Conservation (phyloP, 1,140 invertebrate genomes). For the Dendroctonus valens region DNA sequence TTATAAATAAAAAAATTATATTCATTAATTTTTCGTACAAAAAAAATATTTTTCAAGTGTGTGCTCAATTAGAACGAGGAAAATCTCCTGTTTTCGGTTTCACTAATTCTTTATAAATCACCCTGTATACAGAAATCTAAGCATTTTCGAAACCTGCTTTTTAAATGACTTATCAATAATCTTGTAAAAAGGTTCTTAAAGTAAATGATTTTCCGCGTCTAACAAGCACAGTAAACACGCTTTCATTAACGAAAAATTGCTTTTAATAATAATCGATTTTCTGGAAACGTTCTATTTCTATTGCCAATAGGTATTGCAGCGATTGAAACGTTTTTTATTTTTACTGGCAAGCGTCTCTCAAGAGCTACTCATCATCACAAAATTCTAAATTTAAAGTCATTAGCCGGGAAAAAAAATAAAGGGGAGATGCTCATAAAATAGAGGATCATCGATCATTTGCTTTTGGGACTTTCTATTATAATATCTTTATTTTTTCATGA, state of each 20-base stretch:
- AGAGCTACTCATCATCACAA: not conserved
- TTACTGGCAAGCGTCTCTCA: not conserved
- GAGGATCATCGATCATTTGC: not conserved
- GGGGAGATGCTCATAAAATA: not conserved
- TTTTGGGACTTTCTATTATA: too few species aligned
- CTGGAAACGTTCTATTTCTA: not conserved
- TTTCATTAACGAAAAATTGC: not conserved
- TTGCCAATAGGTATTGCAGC: not conserved
- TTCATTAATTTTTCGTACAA: too few species aligned
- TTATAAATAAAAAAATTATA: too few species aligned
- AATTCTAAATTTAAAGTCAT: conserved; percentile 6
- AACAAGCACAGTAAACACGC: not conserved
- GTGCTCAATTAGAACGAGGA: too few species aligned
- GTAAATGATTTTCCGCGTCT: not conserved
- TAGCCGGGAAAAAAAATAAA: conserved; percentile 6
- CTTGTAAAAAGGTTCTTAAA: not conserved
- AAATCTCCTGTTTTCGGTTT: too few species aligned
- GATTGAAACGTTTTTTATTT: conserved; percentile 7
- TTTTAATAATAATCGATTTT: not conserved
- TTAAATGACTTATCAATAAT: too few species aligned
- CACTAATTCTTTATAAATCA: too few species aligned
- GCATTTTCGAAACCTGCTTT: too few species aligned
- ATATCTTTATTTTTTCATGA: too few species aligned
- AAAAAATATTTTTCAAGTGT: too few species aligned
- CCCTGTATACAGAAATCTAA: too few species aligned